Conservation (phyloP, 2,888 invertebrate species). For the Mechanitis messenoides region DNA sequence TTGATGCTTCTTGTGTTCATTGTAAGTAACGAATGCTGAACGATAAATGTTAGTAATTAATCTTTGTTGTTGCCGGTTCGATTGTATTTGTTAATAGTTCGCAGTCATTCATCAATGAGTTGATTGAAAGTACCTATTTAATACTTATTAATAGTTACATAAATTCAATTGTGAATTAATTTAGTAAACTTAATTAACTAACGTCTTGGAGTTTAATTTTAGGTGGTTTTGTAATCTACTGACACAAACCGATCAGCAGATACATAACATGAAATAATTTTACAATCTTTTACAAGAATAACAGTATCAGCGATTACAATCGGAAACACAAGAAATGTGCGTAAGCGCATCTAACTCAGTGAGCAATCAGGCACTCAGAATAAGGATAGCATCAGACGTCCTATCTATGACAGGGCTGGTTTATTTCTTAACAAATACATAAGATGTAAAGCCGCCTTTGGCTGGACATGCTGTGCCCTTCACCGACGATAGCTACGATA, state of each 20-base stretch:
- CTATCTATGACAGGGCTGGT: conserved; percentile 15
- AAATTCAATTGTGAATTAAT: no score
- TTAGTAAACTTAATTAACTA: no score
- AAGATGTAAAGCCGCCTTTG: conserved; percentile 15
- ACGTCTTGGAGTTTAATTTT: no score
- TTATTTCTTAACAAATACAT: conserved; percentile 21
- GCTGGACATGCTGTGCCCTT: conserved; percentile 15
- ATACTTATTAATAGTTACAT: neutral
- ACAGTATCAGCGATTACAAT: conserved; percentile 22
- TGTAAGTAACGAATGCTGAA: conserved; percentile 21
- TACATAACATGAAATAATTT: conserved; percentile 6
- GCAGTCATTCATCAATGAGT: neutral
- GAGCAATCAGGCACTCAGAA: conserved; percentile 26
- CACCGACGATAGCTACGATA: conserved; percentile 13
- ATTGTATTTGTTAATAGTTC: neutral
- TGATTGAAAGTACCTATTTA: neutral
- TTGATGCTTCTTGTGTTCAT: conserved; percentile 29
- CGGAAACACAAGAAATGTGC: conserved; percentile 35
- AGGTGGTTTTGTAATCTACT: no score
- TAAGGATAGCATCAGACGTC: conserved; percentile 11
- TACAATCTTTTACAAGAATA: conserved; percentile 19
- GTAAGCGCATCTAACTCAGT: conserved; percentile 28
- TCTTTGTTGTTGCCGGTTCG: conserved; percentile 9
- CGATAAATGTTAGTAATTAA: conserved; percentile 23
- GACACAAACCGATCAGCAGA: neutral